phyloP scores from a whole-genome alignment of 1,140 invertebrate species.

The Harpegnathos saltator region DNA sequence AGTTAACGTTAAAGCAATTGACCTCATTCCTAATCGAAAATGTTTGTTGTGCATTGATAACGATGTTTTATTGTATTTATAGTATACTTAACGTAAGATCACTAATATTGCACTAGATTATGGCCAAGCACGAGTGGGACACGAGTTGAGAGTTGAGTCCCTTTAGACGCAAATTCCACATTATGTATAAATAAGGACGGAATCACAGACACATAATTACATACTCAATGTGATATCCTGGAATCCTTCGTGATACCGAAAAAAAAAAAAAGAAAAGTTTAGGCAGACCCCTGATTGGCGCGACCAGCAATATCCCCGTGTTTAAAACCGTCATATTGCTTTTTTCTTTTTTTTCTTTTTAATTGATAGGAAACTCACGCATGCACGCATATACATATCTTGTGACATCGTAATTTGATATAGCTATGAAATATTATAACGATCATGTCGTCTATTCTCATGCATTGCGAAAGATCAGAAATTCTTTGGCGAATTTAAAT shows the following conservation, averaged over 20 bases:
- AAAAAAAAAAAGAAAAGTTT: too few relatives aligned
- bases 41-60: slow-evolving; percentile 15
- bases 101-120: slow-evolving; percentile 62
- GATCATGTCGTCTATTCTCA: slow-evolving; percentile 14
- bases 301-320: background rate
- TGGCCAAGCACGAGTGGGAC: slow-evolving; percentile 39
- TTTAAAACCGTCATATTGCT: slow-evolving; percentile 3
- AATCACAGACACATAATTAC: slow-evolving; percentile 53
- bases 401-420: slow-evolving; percentile 3
- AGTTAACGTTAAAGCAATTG: background rate
- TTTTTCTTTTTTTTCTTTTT: slow-evolving; percentile 24
- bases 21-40: slow-evolving; percentile 18
- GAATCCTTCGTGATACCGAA: background rate
- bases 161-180: slow-evolving; percentile 28
- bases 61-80: background rate
- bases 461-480: slow-evolving; percentile 7
- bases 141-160: slow-evolving; percentile 34
- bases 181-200: slow-evolving; percentile 44
- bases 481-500: slow-evolving; percentile 53
- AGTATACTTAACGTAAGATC: slow-evolving; percentile 32
- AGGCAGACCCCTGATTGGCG: slow-evolving; percentile 11
- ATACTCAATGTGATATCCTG: slow-evolving; percentile 37
- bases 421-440: slow-evolving; percentile 39
- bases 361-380: background rate
- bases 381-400: too few relatives aligned